A percentile compares a stretch with the other conserved stretches of the same genome.
Evolutionary conservation across 2,797 vertebrate genomes (phyloP).

Genomic region (Tangara arthus): DNA sequence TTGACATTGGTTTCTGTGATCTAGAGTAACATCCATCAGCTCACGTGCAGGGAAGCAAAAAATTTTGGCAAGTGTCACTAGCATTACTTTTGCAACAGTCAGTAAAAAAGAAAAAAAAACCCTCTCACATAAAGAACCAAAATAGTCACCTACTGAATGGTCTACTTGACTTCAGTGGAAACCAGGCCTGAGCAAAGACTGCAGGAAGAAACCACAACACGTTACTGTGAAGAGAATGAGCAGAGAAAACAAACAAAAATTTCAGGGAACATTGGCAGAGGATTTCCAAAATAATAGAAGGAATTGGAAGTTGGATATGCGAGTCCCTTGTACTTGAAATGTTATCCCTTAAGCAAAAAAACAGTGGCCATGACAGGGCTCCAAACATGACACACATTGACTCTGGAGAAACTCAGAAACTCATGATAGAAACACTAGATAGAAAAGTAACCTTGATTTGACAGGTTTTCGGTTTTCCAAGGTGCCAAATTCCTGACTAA

Average conservation of each 20-base stretch:
- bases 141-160: not conserved
- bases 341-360: not conserved
- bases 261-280: not conserved
- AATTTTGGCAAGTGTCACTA: not conserved
- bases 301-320: not conserved
- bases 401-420: not conserved
- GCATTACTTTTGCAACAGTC: conserved; percentile 4
- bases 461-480: not conserved
- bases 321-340: not conserved
- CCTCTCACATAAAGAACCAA: not conserved
- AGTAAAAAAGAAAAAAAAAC: not conserved
- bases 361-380: not conserved
- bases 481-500: not conserved
- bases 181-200: not conserved
- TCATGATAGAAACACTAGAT: fast-evolving
- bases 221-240: not conserved
- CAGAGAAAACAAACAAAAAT: conserved; percentile 2
- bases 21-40: not conserved
- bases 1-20: not conserved
- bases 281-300: not conserved
- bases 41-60: not conserved
- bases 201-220: not conserved
- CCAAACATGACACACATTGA: not conserved
- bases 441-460: not conserved
- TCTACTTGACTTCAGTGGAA: not conserved